phyloP scores from a whole-genome alignment of 2,888 invertebrate species.

The Eueremaeus valkanovi region DNA sequence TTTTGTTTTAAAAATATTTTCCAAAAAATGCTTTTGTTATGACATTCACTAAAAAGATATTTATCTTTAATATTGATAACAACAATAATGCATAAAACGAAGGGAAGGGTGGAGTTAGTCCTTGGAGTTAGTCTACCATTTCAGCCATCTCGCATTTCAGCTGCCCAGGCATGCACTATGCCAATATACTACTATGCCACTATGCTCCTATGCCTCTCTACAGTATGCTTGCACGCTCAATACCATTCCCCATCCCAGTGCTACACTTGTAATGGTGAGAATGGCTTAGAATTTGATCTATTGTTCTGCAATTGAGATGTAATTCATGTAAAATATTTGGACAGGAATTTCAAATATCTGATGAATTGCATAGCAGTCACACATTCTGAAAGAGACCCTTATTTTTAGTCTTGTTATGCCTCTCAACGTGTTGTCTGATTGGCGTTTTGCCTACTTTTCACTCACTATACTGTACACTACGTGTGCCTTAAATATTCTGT shows the following conservation, averaged over 20 bases:
- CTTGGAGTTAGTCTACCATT: background rate
- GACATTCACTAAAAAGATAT: too few species aligned
- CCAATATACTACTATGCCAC: too few species aligned
- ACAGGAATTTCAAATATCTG: background rate
- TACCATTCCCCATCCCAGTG: background rate
- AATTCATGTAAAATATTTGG: background rate
- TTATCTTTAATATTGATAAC: too few species aligned
- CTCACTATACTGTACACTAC: too few species aligned
- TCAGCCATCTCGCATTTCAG: background rate
- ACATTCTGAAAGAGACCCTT: background rate
- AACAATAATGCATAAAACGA: background rate
- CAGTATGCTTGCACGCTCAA: background rate
- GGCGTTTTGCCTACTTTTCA: background rate
- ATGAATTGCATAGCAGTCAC: background rate
- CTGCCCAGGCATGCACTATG: too few species aligned
- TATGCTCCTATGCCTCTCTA: background rate
- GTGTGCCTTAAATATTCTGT: too few species aligned
- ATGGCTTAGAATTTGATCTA: background rate
- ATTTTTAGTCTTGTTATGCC: background rate
- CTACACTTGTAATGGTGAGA: background rate
- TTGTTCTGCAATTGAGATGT: background rate
- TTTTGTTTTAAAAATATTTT: background rate
- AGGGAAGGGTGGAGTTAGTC: conserved; percentile 10
- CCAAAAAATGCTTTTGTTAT: background rate
- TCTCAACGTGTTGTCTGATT: background rate